These are phyloP conservation scores for Hybos culiciformis DNA, from an alignment of 2,888 invertebrate genomes.

Conservation along the genomic window DNA sequence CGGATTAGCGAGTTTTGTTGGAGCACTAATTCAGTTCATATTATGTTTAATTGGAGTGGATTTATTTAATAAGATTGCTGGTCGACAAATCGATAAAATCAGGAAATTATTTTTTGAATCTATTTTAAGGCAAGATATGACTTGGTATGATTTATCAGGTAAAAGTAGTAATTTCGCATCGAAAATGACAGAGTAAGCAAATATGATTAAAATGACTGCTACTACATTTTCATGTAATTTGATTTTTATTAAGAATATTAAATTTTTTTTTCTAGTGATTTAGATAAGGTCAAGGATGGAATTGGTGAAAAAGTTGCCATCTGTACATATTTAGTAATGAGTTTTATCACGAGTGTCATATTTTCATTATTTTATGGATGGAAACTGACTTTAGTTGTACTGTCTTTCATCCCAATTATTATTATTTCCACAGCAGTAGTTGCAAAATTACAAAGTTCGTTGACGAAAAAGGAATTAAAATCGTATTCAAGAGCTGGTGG, in stretches of 20 bases:
- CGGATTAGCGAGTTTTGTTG: slow-evolving; percentile 40
- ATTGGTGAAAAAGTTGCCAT: slow-evolving; percentile 64
- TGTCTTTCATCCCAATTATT: slow-evolving; percentile 57
- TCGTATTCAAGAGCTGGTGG: slow-evolving; percentile 58
- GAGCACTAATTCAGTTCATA: slow-evolving; percentile 42
- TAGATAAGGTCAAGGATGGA: slow-evolving; percentile 60
- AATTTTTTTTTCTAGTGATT: slow-evolving; percentile 39
- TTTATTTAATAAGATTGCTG: slow-evolving; percentile 44
- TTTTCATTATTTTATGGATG: slow-evolving; percentile 63
- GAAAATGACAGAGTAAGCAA: slow-evolving; percentile 54
- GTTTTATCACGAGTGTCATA: slow-evolving; percentile 50
- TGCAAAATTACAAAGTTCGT: slow-evolving; percentile 46
- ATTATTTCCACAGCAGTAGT: slow-evolving; percentile 55
- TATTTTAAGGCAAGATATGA: slow-evolving; percentile 50
- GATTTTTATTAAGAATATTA: too few species aligned
- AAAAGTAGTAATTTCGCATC: slow-evolving; percentile 48
- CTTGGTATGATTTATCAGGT: slow-evolving; percentile 52
- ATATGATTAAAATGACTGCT: too few species aligned
- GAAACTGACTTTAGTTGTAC: slow-evolving; percentile 61
- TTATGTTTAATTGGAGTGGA: slow-evolving; percentile 44
- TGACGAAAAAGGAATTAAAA: slow-evolving; percentile 45
- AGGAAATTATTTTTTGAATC: slow-evolving; percentile 42
- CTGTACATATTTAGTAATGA: slow-evolving; percentile 50
- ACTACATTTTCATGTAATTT: too few species aligned
- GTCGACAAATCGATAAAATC: slow-evolving; percentile 41